Percentiles rank a stretch among this genome's conserved stretches.
Evolutionary conservation across 2,113 vertebrate genomes (phyloP).

Genomic region (Hystrix brachyura): DNA sequence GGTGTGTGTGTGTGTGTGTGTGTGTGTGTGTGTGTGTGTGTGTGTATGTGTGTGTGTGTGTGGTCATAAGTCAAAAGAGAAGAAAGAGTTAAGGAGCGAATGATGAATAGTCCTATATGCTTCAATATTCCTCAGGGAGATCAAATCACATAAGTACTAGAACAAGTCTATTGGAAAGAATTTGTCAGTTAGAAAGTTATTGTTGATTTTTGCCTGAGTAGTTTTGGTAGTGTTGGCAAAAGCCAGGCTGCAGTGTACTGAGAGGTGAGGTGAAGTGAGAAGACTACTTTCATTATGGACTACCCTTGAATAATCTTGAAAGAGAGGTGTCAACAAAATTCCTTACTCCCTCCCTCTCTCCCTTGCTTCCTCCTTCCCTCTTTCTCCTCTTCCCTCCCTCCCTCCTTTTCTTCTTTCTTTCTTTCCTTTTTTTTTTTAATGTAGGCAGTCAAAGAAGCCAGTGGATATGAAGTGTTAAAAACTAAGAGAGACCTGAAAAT

Average conservation of each 20-base stretch:
- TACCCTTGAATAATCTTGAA: slow-evolving; percentile 35
- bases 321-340: not conserved
- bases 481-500: not conserved
- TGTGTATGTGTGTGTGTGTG: no score
- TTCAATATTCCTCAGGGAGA: slow-evolving; percentile 4
- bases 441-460: not conserved
- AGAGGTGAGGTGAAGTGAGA: not conserved
- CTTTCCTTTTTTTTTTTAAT: not conserved
- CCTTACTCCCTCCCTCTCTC: not conserved
- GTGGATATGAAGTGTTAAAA: slow-evolving; percentile 26
- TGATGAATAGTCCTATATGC: not conserved
- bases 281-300: not conserved
- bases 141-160: slow-evolving; percentile 40
- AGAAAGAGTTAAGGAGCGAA: slow-evolving; percentile 20
- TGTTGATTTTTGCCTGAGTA: slow-evolving; percentile 25
- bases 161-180: not conserved
- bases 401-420: not conserved
- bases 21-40: not conserved
- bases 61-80: not conserved
- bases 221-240: not conserved
- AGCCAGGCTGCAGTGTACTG: not conserved
- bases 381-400: not conserved
- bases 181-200: slow-evolving; percentile 34
- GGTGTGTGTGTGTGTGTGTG: not conserved
- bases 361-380: not conserved